phyloP scores from a whole-genome alignment of 1,140 invertebrate genomes.

The Oncopeltus fasciatus region DNA sequence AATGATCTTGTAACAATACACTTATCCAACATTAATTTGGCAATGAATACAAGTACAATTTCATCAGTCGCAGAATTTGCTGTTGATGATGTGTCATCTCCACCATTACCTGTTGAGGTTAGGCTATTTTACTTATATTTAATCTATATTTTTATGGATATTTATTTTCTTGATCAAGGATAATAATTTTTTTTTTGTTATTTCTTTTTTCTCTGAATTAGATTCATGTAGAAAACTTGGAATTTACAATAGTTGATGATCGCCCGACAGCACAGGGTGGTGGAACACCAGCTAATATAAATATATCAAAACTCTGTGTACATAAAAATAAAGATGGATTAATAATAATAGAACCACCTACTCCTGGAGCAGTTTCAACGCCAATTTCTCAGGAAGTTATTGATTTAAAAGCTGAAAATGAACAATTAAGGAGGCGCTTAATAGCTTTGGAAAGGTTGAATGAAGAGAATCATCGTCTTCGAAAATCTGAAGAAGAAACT shows the following conservation, averaged over 20 bases:
- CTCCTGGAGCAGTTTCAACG: neutral
- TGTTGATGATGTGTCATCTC: slow-evolving; percentile 69
- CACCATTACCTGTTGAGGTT: slow-evolving; percentile 65
- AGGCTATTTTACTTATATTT: slow-evolving; percentile 15
- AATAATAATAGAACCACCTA: slow-evolving; percentile 50
- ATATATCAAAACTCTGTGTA: slow-evolving; percentile 51
- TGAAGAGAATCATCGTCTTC: slow-evolving; percentile 42
- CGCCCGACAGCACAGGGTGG: slow-evolving; percentile 51
- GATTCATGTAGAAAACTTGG: slow-evolving; percentile 44
- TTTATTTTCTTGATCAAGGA: neutral
- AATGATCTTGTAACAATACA: slow-evolving; percentile 42
- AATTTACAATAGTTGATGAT: slow-evolving; percentile 61
- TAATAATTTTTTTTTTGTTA: neutral
- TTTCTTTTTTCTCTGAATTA: slow-evolving; percentile 11
- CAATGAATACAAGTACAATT: slow-evolving; percentile 65
- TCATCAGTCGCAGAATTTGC: slow-evolving; percentile 62
- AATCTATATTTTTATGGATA: neutral
- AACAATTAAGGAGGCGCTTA: slow-evolving; percentile 43
- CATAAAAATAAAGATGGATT: slow-evolving; percentile 50
- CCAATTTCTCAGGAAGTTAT: slow-evolving; percentile 6
- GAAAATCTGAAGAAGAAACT: slow-evolving; percentile 28
- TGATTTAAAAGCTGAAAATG: slow-evolving; percentile 41
- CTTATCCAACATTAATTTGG: slow-evolving; percentile 48
- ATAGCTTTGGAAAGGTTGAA: slow-evolving; percentile 42
- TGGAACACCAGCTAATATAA: slow-evolving; percentile 60